These are phyloP conservation scores for Drosophila paranaensis DNA, from an alignment of 2,888 invertebrate species.

Conservation along the genomic window DNA sequence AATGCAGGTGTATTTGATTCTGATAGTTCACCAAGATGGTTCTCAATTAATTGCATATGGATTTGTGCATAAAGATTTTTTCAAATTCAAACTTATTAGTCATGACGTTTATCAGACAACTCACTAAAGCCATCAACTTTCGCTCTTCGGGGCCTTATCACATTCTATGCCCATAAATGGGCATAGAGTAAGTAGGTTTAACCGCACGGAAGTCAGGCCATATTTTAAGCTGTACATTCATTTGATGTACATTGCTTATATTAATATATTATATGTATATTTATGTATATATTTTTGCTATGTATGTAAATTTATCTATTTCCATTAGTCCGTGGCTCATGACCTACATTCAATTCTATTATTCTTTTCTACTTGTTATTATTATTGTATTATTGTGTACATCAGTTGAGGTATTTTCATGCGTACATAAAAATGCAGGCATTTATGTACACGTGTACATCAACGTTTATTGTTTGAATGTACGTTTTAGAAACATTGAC, in stretches of 20 bases:
- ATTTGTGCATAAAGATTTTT: background rate
- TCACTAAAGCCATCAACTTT: background rate
- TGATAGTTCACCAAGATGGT: no score
- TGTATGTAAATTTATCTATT: background rate
- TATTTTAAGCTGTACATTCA: background rate
- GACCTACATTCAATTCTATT: constrained; percentile 20
- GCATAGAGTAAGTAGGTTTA: constrained; percentile 3
- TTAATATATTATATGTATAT: no score
- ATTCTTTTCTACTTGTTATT: no score
- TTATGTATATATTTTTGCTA: background rate
- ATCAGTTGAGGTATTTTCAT: no score
- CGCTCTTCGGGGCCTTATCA: no score
- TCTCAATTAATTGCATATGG: background rate
- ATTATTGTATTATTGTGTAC: no score
- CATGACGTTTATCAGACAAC: background rate
- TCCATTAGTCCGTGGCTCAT: constrained; percentile 4
- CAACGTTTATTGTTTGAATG: background rate
- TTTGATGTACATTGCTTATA: background rate
- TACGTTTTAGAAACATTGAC: constrained; percentile 26
- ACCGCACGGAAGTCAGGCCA: background rate
- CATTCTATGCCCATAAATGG: constrained; percentile 22
- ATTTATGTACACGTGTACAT: background rate
- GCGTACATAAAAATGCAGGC: background rate
- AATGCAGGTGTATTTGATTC: background rate
- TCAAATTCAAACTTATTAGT: background rate